Conservation (phyloP, 1,140 invertebrate species). For the Macrobrachium rosenbergii region DNA sequence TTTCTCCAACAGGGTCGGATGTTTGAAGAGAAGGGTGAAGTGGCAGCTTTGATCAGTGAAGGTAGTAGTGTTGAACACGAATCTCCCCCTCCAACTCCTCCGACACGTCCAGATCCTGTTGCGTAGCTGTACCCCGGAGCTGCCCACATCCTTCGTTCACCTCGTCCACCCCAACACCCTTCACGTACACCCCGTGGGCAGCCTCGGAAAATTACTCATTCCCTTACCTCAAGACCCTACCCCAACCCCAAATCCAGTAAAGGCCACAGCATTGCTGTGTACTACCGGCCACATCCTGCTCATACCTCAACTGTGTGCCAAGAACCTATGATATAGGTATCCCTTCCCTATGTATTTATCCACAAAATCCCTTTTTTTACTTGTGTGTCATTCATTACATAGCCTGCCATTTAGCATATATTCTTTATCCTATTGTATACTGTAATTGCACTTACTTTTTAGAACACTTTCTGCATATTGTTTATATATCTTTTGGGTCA, state of each 20-base stretch:
- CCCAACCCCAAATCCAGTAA: background rate
- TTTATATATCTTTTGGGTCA: too few species aligned
- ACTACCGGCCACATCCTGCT: too few species aligned
- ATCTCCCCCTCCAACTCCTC: conserved; percentile 61
- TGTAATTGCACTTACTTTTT: too few species aligned
- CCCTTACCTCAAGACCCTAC: background rate
- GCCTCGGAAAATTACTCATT: background rate
- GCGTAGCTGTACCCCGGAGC: background rate
- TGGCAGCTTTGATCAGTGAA: conserved; percentile 64
- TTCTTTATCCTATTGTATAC: too few species aligned
- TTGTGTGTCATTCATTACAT: too few species aligned
- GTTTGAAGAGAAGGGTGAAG: conserved; percentile 65
- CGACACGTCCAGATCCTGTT: conserved; percentile 44
- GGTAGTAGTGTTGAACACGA: conserved; percentile 65
- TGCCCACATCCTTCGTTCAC: conserved; percentile 7
- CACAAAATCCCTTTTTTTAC: too few species aligned
- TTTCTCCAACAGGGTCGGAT: conserved; percentile 53
- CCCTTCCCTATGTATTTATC: too few species aligned
- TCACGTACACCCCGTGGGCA: background rate
- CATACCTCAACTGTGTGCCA: too few species aligned
- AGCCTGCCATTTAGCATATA: too few species aligned
- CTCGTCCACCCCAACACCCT: background rate
- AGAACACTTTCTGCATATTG: too few species aligned
- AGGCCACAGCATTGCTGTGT: too few species aligned
- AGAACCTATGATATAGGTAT: too few species aligned